Conservation (phyloP, 2,113 vertebrate species). For the Lagopus leucura region DNA sequence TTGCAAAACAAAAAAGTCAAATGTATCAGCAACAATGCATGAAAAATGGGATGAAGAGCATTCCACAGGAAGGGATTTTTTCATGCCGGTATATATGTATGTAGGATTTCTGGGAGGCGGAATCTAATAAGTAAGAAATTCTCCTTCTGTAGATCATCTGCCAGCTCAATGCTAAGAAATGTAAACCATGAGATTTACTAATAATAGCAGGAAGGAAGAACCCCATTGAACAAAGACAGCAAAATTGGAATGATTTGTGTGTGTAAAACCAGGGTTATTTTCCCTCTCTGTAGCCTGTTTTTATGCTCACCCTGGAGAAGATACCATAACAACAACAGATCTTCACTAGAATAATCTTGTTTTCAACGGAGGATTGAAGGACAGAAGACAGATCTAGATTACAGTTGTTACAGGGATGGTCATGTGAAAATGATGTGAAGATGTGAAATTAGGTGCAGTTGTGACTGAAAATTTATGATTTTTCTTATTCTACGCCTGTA, state of each 20-base stretch:
- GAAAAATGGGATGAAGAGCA: conserved; percentile 46
- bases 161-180: background rate
- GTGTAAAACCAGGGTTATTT: conserved; percentile 8
- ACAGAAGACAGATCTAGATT: background rate
- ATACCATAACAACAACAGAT: background rate
- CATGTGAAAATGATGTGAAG: background rate
- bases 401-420: background rate
- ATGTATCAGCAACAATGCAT: conserved; percentile 45
- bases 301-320: background rate
- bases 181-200: background rate
- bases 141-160: conserved; percentile 10
- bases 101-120: conserved; percentile 7
- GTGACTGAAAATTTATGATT: background rate
- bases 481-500: background rate
- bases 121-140: conserved; percentile 11
- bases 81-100: background rate
- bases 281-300: background rate
- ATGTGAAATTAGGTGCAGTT: background rate
- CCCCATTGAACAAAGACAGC: conserved; percentile 47
- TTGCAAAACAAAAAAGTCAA: conserved; percentile 44
- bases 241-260: background rate
- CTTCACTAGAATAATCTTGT: background rate
- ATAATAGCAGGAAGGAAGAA: conserved; percentile 65
- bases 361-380: background rate
- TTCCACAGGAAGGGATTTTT: conserved; percentile 35